Percentiles rank a stretch among this genome's conserved stretches.
Conservation (phyloP, 92 coral and sea anemone genomes). For the Metridium senile region DNA sequence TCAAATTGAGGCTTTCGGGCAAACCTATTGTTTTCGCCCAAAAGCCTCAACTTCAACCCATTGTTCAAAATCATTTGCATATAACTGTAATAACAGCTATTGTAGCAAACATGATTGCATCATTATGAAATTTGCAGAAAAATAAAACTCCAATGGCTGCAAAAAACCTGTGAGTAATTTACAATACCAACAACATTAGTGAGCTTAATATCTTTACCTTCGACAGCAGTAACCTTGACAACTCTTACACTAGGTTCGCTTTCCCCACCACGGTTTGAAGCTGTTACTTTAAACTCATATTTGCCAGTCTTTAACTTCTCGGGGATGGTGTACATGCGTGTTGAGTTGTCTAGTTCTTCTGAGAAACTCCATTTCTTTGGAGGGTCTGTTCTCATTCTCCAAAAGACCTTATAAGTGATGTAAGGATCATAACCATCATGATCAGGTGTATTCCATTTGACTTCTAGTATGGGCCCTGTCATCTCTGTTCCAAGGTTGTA, state of each 20-base stretch:
- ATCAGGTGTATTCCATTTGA: slow-evolving; percentile 49
- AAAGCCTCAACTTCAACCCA: too few species aligned
- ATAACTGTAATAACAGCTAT: too few species aligned
- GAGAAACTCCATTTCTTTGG: not conserved
- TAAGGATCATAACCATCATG: slow-evolving; percentile 44
- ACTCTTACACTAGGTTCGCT: slow-evolving; percentile 37
- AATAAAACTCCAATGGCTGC: too few species aligned
- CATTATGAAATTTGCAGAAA: too few species aligned
- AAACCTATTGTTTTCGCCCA: too few species aligned
- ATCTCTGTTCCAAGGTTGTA: slow-evolving; percentile 14
- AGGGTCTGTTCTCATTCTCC: slow-evolving; percentile 10
- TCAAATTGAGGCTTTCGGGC: too few species aligned
- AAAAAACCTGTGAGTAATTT: too few species aligned
- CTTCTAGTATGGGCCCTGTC: slow-evolving; percentile 5
- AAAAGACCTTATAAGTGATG: slow-evolving; percentile 40
- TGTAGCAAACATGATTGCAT: too few species aligned
- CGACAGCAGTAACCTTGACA: slow-evolving; percentile 12
- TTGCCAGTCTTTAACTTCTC: slow-evolving; percentile 7
- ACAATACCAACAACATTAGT: too few species aligned
- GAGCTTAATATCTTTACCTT: slow-evolving; percentile 10
- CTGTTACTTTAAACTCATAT: slow-evolving; percentile 45
- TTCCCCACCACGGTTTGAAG: slow-evolving; percentile 34
- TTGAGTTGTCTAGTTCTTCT: not conserved
- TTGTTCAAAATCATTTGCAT: too few species aligned
- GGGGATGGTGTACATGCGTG: not conserved